Evolutionary conservation across 2,797 vertebrate genomes (phyloP).

Genomic region (Peromyscus aztecus): DNA sequence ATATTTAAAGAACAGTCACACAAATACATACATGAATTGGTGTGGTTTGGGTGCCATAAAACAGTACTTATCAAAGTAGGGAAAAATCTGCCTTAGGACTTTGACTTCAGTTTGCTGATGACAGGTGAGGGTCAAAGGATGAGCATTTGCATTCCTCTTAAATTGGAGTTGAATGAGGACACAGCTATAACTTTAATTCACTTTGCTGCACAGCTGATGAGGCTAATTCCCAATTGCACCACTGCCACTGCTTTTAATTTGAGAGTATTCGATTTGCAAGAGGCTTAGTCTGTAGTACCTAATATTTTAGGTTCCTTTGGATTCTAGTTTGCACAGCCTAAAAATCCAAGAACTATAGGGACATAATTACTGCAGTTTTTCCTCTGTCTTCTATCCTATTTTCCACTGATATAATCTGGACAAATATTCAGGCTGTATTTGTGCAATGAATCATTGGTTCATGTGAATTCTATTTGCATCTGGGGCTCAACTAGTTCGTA

Average conservation of each 20-base stretch:
- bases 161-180: not conserved
- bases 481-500: not conserved
- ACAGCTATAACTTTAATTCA: not conserved
- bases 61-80: not conserved
- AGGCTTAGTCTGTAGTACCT: not conserved
- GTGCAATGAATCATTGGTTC: constrained; percentile 3
- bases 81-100: not conserved
- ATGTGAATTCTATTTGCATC: not conserved
- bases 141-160: not conserved
- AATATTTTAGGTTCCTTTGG: constrained; percentile 5
- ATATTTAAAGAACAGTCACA: not conserved
- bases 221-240: not conserved
- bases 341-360: not conserved
- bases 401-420: not conserved
- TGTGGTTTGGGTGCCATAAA: not conserved
- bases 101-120: not conserved
- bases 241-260: constrained; percentile 9
- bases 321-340: not conserved
- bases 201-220: not conserved
- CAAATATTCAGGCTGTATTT: constrained; percentile 38
- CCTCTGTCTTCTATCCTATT: not conserved
- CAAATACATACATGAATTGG: not conserved
- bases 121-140: not conserved
- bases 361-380: not conserved
- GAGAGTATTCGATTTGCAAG: not conserved